These are phyloP conservation scores for Tragelaphus imberbis DNA, from an alignment of 2,113 vertebrate species.

Conservation along the genomic window DNA sequence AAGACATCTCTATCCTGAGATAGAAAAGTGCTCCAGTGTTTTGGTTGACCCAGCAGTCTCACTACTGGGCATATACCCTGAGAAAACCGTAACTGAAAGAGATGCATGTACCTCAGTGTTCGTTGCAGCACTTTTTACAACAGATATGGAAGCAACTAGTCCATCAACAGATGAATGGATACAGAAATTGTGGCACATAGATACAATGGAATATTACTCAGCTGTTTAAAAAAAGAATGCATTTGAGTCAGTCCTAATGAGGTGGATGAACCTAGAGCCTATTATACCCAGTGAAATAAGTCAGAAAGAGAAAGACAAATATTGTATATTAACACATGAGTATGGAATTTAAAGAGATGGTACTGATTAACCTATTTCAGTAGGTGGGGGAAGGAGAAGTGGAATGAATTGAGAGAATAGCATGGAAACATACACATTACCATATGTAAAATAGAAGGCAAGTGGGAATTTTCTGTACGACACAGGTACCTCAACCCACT, in stretches of 20 bases:
- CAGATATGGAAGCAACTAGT: background rate
- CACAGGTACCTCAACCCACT: background rate
- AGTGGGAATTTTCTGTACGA: background rate
- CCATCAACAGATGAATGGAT: background rate
- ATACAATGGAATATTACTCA: background rate
- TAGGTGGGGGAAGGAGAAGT: background rate
- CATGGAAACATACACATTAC: background rate
- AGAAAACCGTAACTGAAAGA: background rate
- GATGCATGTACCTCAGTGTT: background rate
- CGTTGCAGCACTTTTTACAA: background rate
- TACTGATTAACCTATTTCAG: background rate
- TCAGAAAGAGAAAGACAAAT: background rate
- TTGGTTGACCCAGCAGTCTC: background rate
- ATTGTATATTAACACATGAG: background rate
- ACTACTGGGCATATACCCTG: background rate
- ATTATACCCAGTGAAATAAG: background rate
- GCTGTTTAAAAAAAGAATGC: background rate
- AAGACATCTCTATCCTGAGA: background rate
- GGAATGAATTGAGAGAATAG: background rate
- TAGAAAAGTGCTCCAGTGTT: background rate
- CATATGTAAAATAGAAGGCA: background rate
- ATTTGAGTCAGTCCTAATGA: background rate
- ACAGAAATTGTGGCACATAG: background rate
- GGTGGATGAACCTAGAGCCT: background rate
- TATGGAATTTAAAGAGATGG: background rate